A percentile compares a stretch with the other conserved stretches of the same genome.
Evolutionary conservation across 2,797 vertebrate species (phyloP).

Genomic region (Sphenopsis melanotis): DNA sequence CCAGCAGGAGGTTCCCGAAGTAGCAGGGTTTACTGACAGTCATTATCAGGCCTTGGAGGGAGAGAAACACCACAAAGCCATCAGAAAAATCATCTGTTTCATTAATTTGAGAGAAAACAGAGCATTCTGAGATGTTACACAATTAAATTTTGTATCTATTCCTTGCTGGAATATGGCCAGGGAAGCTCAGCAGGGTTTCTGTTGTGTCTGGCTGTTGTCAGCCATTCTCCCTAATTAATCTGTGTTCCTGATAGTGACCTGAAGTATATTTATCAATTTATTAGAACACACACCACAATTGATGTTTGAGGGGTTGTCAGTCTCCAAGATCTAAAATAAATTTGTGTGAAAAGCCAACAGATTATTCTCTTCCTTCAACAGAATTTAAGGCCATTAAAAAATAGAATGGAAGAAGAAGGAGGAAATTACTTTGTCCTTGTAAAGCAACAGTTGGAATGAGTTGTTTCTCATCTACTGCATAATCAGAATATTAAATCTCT

Average conservation of each 20-base stretch:
- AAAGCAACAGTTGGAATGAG: not conserved
- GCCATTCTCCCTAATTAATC: not conserved
- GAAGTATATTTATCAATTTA: not conserved
- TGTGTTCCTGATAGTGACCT: not conserved
- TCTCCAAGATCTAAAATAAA: not conserved
- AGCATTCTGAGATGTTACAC: not conserved
- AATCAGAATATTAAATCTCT: not conserved
- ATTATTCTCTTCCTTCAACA: not conserved
- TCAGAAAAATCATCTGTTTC: not conserved
- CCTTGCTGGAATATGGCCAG: not conserved
- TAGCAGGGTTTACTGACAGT: conserved; percentile 97
- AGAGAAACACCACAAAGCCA: not conserved
- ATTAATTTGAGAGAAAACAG: not conserved
- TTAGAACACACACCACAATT: not conserved
- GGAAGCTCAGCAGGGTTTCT: not conserved
- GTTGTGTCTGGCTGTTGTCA: not conserved
- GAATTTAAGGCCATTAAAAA: not conserved
- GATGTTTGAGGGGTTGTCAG: not conserved
- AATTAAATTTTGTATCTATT: not conserved
- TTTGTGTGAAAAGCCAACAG: not conserved
- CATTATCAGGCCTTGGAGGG: conserved; percentile 90
- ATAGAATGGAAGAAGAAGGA: not conserved
- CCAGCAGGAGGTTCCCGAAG: conserved; percentile 94
- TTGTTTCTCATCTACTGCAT: not conserved
- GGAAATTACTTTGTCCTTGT: not conserved